Evolutionary conservation across 2,797 vertebrate genomes (phyloP), one percentile per base, ranked within the genome.

Genomic region (Choloepus didactylus): DNA sequence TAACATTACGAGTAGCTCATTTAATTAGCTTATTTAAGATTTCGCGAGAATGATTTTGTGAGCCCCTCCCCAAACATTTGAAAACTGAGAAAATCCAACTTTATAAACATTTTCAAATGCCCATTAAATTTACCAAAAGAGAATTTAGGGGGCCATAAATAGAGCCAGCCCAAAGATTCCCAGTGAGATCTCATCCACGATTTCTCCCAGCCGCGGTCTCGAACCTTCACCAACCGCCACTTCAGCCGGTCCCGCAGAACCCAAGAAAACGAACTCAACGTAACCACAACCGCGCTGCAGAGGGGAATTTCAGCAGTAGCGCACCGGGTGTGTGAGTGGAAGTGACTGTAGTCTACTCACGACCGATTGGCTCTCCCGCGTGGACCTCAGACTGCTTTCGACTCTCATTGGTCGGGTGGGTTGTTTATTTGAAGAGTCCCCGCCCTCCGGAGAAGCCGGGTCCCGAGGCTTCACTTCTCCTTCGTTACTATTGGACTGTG

Each of bases 341-440:
- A 97, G 95, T 92, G 91, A 75, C 91, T 27, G 51, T 62, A 27
- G 82, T 64, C 84, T 94, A 95, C 95, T 95, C 89, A 67, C 35
- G 7, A 44, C 72, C 46, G 95, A 98, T 97, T 98, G 97, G 97
- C 38, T 96, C 80, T 91, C 46, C n/a, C 12, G 14, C 73, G 41
- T 0, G 29, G 11, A 10, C 27, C 83, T 5, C 72, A 60, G 67
- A 31, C 72, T 73, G 0, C 29, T 88, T 96, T 94, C 23, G 7
- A 38, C 67, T 89, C 72, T 81, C 62, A 98, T 91, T 97, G 97
- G 97, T 69, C 81, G 76, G 11, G 0, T 62, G 76, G 93, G 95
- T 96, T 97, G 97, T 97, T 97, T 96, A 95, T 97, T 97, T 93
- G 92, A 94, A 90, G 46, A 94, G 56, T 92, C 73, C 91, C 96